These are phyloP conservation scores for Hydropsyche betteni DNA, from an alignment of 2,888 invertebrate species.

Conservation along the genomic window DNA sequence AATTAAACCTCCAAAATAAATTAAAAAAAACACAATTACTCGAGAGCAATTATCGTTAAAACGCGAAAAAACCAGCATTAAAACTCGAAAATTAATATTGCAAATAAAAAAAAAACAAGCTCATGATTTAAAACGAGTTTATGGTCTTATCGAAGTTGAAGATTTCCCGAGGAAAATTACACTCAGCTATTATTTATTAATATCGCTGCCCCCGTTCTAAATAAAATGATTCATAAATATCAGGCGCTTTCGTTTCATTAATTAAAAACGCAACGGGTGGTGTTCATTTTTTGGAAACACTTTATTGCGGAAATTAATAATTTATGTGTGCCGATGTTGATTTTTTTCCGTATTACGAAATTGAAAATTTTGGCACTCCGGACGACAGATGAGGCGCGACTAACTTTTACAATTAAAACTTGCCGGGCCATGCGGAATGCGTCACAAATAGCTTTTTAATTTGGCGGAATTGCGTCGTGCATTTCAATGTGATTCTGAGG, in stretches of 20 bases:
- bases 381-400: too few relatives aligned
- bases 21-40: constrained; percentile 49
- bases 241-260: neutral
- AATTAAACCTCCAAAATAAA: constrained; percentile 34
- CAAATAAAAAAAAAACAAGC: neutral
- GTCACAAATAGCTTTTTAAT: constrained; percentile 1
- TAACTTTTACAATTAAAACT: constrained; percentile 27
- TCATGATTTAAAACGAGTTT: constrained; percentile 11
- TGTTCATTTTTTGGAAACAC: constrained; percentile 1
- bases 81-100: too few relatives aligned
- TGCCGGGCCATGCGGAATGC: neutral
- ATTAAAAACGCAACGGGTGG: neutral
- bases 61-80: too few relatives aligned
- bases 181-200: constrained; percentile 8
- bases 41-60: neutral
- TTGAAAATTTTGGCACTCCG: neutral
- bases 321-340: neutral
- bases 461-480: neutral
- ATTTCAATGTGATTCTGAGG: neutral
- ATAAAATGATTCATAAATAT: constrained; percentile 34
- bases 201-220: constrained; percentile 2
- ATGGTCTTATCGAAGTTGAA: neutral
- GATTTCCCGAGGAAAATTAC: constrained; percentile 13
- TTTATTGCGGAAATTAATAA: neutral
- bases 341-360: neutral